Conservation (phyloP, 2,797 vertebrate genomes). For the Cirrhinus mrigala region DNA sequence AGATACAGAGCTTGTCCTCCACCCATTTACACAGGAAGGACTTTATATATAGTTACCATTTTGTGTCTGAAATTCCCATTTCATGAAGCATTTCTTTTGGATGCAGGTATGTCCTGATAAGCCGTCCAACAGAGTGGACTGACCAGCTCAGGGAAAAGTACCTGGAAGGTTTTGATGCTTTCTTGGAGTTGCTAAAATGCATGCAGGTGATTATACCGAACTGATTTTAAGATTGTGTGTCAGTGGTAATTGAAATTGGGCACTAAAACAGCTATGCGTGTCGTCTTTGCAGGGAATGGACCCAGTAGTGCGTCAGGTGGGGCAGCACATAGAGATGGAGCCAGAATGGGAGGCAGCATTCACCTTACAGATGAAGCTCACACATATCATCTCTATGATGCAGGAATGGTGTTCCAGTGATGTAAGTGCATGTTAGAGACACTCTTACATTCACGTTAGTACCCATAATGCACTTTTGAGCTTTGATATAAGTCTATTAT, state of each 20-base stretch:
- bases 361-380: constrained; percentile 96
- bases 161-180: constrained; percentile 90
- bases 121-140: constrained; percentile 89
- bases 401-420: constrained; percentile 96
- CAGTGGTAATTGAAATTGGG: neutral
- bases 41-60: neutral
- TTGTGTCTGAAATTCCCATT: neutral
- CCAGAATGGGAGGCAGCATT: constrained; percentile 99
- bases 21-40: neutral
- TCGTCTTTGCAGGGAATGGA: constrained; percentile 89
- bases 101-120: constrained; percentile 91
- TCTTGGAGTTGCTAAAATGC: constrained; percentile 93
- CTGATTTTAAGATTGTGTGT: neutral
- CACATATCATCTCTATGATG: constrained; percentile 96
- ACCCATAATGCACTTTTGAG: constrained; percentile 60
- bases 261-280: neutral
- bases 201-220: constrained; percentile 88
- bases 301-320: constrained; percentile 94
- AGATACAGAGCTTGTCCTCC: constrained; percentile 65
- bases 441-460: neutral
- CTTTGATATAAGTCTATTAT: constrained; percentile 23
- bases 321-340: constrained; percentile 99
- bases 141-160: constrained; percentile 90
- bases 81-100: constrained; percentile 13
- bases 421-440: constrained; percentile 75